Base-by-base conservation (phyloP, 2,797 vertebrate genomes). In the Taeniopygia guttata region DNA sequence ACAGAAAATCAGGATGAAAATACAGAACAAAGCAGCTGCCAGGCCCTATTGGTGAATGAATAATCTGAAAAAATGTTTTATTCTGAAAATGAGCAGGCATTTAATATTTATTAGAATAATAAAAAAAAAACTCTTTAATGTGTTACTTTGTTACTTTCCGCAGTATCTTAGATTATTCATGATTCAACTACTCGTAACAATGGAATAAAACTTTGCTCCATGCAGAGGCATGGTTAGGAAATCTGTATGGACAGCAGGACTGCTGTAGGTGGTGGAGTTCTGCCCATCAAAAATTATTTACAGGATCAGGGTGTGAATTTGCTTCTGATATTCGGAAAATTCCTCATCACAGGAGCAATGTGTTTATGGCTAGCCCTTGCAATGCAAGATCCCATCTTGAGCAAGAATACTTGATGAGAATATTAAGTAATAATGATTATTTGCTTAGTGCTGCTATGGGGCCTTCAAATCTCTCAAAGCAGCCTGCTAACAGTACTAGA, bases 371-470 rank as follows among this genome's bases (percentile, higher is more conserved):
- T 76, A 40, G 59, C 25, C 30, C 17, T 74, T 45, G 34, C 22
- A 84, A 56, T 63, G 88, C 49, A 74, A 87, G 70, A 89, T 60
- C 45, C 45, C 30, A 60, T 90, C 77, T 29, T 90, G 32, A 84
- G 30, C 40, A 83, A 70, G 87, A 87, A 86, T 46, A 38, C 81
- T 90, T 77, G 81, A 89, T 83, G 68, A 77, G 83, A 90, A 91
- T 88, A 95, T 91, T 86, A 95, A 90, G 49, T 89, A 84, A 90
- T 92, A 94, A 89, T 49, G 75, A 93, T 76, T 88, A 90, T 90
- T 94, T 95, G 68, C 84, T 94, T 85, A 89, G 85, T 4, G 20
- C 32, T 88, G 56, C 75, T 49, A 18, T 23, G 60, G 56, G 56
- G 67, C 54, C 66, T 64, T 79, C 79, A 46, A 54, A 66, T 36